Base-by-base conservation (phyloP, 2,113 vertebrate species). In the Nymphicus hollandicus region DNA sequence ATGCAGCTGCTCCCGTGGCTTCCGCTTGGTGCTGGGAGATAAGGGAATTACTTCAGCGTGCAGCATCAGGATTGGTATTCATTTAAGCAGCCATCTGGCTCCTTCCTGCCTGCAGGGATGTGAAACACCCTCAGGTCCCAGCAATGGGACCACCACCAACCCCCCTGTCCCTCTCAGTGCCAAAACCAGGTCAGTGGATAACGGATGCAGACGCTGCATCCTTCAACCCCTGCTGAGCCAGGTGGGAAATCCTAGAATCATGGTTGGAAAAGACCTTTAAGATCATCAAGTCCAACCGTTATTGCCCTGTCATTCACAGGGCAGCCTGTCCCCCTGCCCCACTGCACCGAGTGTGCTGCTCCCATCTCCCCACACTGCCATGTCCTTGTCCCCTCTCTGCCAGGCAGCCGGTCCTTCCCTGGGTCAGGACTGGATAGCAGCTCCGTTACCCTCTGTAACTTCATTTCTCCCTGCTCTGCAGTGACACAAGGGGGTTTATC, bases 361-460 rank as follows among this genome's bases (percentile, higher is more conserved):
- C 66, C 35, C 24, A 4, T 12, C 27, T 79, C 56, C 73, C 33
- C 20, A 2, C 0, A 1, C 25, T 29, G 65, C 52, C 2, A 0
- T 9, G 43, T 50, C 70, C 61, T 0, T 0, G 0, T 29, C 24
- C 24, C 19, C 25, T 41, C 28, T 70, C 25, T 64, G 25, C 11
- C 8, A 2, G 27, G 19, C 41, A 15, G 4, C 60, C 70, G 25
- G 28, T 28, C 87, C 87, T 78, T 39, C 66, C 50, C 65, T 2
- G 35, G 50, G 24, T 24, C 70, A 58, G 65, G 31, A 29, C 31
- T n/a, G 55, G 55, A 9, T 56, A 68, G 83, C 68, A 23, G 3
- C 87, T 76, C 71, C 1, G 0, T 46, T 66, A 1, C 10, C n/a
- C 58, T 22, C 63, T 6, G 10, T 50, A 37, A 33, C 49, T 66